phyloP scores from a whole-genome alignment of 2,797 vertebrate species.

The Sylvia borin region DNA sequence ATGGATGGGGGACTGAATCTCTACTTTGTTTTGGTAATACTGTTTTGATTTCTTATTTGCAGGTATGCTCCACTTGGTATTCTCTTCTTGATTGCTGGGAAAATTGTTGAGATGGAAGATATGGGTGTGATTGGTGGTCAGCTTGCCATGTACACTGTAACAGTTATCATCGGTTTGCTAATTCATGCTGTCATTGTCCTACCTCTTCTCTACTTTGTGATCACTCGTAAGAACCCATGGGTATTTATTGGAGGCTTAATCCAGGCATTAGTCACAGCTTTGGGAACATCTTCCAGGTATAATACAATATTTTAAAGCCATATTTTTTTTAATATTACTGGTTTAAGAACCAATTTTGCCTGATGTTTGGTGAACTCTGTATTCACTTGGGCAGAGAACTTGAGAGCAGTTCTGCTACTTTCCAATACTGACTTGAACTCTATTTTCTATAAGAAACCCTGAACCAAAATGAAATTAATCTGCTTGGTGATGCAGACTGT shows the following conservation, averaged over 20 bases:
- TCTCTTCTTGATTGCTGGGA: conserved; percentile 95
- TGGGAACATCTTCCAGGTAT: conserved; percentile 96
- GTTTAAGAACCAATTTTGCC: not conserved
- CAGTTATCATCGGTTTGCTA: conserved; percentile 91
- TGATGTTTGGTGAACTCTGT: not conserved
- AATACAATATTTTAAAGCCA: not conserved
- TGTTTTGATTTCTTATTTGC: not conserved
- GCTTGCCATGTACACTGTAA: conserved; percentile 95
- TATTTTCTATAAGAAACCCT: not conserved
- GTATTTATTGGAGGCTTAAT: conserved; percentile 92
- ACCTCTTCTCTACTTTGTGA: conserved; percentile 91
- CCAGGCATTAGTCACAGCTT: conserved; percentile 91
- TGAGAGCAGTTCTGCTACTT: not conserved
- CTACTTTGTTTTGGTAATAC: not conserved
- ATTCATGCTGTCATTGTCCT: conserved; percentile 91
- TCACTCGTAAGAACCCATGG: conserved; percentile 94
- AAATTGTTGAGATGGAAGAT: conserved; percentile 98
- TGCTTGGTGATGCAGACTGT: not conserved
- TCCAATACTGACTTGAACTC: not conserved
- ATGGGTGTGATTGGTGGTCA: conserved; percentile 94
- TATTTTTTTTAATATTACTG: not conserved
- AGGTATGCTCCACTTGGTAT: conserved; percentile 97
- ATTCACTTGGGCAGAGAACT: not conserved
- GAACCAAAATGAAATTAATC: not conserved
- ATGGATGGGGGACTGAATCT: not conserved